A percentile compares a stretch with the other conserved stretches of the same genome.
Evolutionary conservation across 2,888 invertebrate genomes (phyloP).

Genomic region (Pseudococcus jackbeardsleyi): DNA sequence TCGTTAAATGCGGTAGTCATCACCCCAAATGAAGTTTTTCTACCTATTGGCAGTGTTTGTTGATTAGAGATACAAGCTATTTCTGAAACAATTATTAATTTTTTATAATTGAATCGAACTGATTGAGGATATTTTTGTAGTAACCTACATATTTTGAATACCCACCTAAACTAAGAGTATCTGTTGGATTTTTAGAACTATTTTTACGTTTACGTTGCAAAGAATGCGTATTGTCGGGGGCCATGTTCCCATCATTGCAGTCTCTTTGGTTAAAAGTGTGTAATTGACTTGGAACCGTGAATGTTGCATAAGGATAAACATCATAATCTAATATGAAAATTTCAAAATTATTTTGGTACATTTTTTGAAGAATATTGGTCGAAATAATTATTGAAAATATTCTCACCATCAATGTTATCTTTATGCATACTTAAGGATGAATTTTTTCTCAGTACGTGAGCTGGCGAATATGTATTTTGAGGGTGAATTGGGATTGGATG

Average conservation of each 20-base stretch:
- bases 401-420: slow-evolving; percentile 53
- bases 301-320: slow-evolving; percentile 70
- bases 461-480: slow-evolving; percentile 64
- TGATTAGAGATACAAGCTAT: slow-evolving; percentile 70
- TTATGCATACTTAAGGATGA: slow-evolving; percentile 57
- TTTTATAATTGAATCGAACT: background rate
- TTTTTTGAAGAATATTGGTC: background rate
- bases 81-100: slow-evolving; percentile 67
- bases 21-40: slow-evolving; percentile 53
- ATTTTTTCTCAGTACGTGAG: slow-evolving; percentile 53
- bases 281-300: slow-evolving; percentile 68
- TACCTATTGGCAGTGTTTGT: slow-evolving; percentile 69
- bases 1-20: slow-evolving; percentile 60
- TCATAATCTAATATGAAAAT: slow-evolving; percentile 68
- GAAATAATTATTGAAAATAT: background rate
- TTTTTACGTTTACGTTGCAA: slow-evolving; percentile 59
- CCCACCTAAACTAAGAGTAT: slow-evolving; percentile 61
- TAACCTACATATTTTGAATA: background rate
- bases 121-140: background rate
- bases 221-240: slow-evolving; percentile 58
- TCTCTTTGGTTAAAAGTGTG: slow-evolving; percentile 62
- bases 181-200: slow-evolving; percentile 58
- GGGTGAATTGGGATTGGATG: slow-evolving; percentile 62
- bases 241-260: slow-evolving; percentile 58
- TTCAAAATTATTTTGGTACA: background rate